Percentiles rank a stretch among this genome's conserved stretches.
These are phyloP conservation scores for Eptatretus atami DNA, from an alignment of 2,797 vertebrate species.

Conservation along the genomic window DNA sequence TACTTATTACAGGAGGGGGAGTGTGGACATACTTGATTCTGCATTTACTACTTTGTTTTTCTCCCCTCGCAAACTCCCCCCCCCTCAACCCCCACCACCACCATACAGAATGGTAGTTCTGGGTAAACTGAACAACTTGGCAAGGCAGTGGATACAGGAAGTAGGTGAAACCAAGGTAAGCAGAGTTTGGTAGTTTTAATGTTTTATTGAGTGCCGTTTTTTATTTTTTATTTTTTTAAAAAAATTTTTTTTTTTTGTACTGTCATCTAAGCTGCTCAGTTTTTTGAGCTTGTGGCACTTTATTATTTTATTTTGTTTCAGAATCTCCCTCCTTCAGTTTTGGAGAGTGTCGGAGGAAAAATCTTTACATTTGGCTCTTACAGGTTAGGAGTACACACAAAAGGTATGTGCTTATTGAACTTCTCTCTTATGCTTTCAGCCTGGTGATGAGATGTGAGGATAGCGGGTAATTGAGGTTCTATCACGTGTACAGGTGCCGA, in stretches of 20 bases:
- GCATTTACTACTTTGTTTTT: slow-evolving; percentile 5
- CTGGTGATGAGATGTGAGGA: no score
- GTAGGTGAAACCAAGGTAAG: slow-evolving; percentile 68
- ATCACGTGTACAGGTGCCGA: slow-evolving; percentile 37
- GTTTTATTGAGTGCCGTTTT: no score
- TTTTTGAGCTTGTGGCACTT: slow-evolving; percentile 2
- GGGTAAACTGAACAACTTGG: slow-evolving; percentile 55
- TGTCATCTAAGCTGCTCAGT: slow-evolving; percentile 8
- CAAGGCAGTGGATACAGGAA: slow-evolving; percentile 77
- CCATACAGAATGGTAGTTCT: slow-evolving; percentile 46
- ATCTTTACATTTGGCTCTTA: slow-evolving; percentile 97
- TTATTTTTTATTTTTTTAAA: no score
- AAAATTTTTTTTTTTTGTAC: no score
- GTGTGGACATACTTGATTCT: slow-evolving; percentile 1
- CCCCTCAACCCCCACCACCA: slow-evolving; percentile 9
- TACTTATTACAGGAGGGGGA: no score
- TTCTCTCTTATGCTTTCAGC: no score
- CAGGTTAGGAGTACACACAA: slow-evolving; percentile 75
- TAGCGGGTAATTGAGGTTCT: no score
- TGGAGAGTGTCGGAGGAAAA: slow-evolving; percentile 46
- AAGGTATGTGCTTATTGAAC: slow-evolving; percentile 26
- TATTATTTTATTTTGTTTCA: slow-evolving; percentile 14
- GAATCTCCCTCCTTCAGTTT: slow-evolving; percentile 49
- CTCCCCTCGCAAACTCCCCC: slow-evolving; percentile 8
- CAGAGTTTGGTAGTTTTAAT: neutral